These are phyloP conservation scores for Ceryle rudis DNA, from an alignment of 2,797 vertebrate genomes.

Conservation along the genomic window DNA sequence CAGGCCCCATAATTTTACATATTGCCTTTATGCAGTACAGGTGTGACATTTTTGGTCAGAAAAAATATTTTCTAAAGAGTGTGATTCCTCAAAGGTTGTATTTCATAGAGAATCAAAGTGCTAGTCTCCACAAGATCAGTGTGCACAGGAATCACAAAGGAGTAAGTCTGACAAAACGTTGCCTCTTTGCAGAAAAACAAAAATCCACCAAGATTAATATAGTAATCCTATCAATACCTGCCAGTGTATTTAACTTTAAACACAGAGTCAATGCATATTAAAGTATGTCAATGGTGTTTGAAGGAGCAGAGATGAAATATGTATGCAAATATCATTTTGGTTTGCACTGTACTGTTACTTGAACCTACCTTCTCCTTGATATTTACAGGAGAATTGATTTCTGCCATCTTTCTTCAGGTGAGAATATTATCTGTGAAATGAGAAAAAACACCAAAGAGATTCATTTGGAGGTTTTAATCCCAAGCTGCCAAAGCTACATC, in stretches of 20 bases:
- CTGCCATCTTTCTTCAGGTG: constrained; percentile 76
- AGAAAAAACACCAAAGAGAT: neutral
- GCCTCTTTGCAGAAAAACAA: neutral
- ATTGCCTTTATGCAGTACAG: neutral
- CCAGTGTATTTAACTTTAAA: neutral
- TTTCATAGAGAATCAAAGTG: neutral
- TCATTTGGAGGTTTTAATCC: constrained; percentile 1
- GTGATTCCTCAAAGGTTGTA: neutral
- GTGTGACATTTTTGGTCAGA: neutral
- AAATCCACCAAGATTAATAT: neutral
- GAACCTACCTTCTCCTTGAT: constrained; percentile 83
- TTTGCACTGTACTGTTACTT: neutral
- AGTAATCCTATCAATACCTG: neutral
- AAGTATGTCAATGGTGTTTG: neutral
- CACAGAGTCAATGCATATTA: neutral
- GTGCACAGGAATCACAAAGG: neutral
- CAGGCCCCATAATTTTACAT: neutral
- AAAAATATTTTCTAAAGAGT: neutral
- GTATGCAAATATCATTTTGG: neutral
- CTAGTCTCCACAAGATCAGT: neutral
- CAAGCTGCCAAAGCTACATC: neutral
- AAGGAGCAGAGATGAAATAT: neutral
- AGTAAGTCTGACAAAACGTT: neutral
- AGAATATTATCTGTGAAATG: constrained; percentile 49
- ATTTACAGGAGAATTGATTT: constrained; percentile 79